Conservation (phyloP, 2,888 invertebrate genomes). For the Acronicta leporina region DNA sequence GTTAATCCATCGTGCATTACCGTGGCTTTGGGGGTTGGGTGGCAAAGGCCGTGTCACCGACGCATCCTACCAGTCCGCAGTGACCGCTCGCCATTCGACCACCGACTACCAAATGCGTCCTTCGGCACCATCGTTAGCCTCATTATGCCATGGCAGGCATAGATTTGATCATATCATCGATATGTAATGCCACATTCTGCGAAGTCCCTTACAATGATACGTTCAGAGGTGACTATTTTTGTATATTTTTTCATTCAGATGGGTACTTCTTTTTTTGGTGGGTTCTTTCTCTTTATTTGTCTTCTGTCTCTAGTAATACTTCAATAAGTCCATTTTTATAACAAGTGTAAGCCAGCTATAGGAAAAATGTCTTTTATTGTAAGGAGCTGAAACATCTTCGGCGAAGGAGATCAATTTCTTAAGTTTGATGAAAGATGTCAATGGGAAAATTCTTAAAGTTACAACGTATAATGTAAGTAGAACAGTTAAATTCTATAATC, state of each 20-base stretch:
- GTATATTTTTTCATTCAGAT: background rate
- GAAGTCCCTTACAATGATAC: slow-evolving; percentile 73
- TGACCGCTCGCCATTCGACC: slow-evolving; percentile 51
- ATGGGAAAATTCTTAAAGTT: slow-evolving; percentile 81
- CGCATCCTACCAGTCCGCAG: slow-evolving; percentile 49
- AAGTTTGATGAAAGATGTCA: slow-evolving; percentile 67
- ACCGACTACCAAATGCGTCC: slow-evolving; percentile 50
- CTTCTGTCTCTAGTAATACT: background rate
- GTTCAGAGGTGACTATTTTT: slow-evolving; percentile 42
- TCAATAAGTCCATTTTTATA: no score
- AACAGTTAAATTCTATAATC: background rate
- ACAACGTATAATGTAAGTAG: slow-evolving; percentile 81
- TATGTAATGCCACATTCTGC: slow-evolving; percentile 83
- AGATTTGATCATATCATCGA: slow-evolving; percentile 78
- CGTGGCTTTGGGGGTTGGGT: slow-evolving; percentile 45
- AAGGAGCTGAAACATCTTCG: slow-evolving; percentile 44
- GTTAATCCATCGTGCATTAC: slow-evolving; percentile 61
- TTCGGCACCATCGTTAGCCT: slow-evolving; percentile 21
- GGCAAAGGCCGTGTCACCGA: slow-evolving; percentile 38
- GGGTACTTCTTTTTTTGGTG: no score
- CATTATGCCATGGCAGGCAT: slow-evolving; percentile 77
- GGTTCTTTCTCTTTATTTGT: background rate
- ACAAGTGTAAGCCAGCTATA: no score
- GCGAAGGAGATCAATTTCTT: slow-evolving; percentile 55
- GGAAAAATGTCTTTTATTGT: background rate